phyloP scores from a whole-genome alignment of 2,888 invertebrate species.

The Resseliella maxima region DNA sequence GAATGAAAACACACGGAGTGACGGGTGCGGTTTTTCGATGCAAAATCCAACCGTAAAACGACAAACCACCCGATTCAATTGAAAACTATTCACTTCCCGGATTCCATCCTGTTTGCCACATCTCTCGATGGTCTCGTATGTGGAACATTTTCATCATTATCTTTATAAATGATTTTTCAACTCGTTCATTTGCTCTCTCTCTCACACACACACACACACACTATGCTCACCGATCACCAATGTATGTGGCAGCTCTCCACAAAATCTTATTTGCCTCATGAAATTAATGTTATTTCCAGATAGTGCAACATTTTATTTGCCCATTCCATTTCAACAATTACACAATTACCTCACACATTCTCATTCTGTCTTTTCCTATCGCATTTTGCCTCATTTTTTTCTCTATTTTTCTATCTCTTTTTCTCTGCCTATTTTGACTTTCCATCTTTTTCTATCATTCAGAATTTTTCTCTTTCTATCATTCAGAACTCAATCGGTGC shows the following conservation, averaged over 20 bases:
- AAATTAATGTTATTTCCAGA: constrained; percentile 11
- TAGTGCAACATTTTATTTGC: constrained; percentile 15
- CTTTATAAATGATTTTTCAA: constrained; percentile 30
- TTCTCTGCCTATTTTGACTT: no score
- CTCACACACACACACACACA: no score
- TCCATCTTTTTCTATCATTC: neutral
- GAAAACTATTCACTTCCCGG: neutral
- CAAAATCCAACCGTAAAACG: neutral
- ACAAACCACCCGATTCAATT: neutral
- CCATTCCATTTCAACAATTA: neutral
- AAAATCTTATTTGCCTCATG: constrained; percentile 23
- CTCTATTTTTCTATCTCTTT: neutral
- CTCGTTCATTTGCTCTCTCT: no score
- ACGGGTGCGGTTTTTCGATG: constrained; percentile 37
- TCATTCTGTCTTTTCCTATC: no score
- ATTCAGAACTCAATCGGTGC: no score
- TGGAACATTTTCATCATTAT: constrained; percentile 11
- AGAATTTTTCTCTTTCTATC: no score
- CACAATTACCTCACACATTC: neutral
- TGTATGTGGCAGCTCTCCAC: neutral
- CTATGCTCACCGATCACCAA: constrained; percentile 8
- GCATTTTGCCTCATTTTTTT: neutral
- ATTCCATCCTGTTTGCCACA: neutral
- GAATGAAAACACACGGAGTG: constrained; percentile 28
- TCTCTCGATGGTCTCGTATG: neutral